Evolutionary conservation across 2,113 vertebrate genomes (phyloP), one percentile per base, ranked within the genome.

Genomic region (Salvator merianae): DNA sequence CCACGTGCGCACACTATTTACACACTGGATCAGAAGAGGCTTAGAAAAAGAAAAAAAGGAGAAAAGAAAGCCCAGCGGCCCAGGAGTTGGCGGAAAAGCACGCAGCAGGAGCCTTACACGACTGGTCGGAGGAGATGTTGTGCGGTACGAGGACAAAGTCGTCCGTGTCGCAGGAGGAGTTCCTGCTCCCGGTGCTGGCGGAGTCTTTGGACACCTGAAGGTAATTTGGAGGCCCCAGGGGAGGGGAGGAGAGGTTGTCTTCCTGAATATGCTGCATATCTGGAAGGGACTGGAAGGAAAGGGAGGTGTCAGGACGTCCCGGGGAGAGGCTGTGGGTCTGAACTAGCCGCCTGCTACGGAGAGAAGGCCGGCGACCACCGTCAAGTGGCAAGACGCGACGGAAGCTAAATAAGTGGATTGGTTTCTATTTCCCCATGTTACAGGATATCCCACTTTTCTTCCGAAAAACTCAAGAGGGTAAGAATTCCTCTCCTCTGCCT

Each of bases 131-230:
- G 40, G 98, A 97, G 89, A 99, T 96, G 91, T 94, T 97, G 95
- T 99, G 97, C 26, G 98, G 98, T 86, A 99, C 98, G 91, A 99
- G 96, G 86, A 99, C 98, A 91, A 99, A 99, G 94, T 99, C 98
- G 68, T 99, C 98, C 5, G 97, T 98, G 94, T 99, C 98, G 84
- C 97, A 97, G 74, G 98, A 99, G 7, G 98, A 99, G 95, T 98
- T 98, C 96, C 98, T 99, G 96, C 98, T 99, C 92, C 97, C 98
- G 91, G 97, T 98, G 92, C 98, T 98, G 78, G 96, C 97, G 53
- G 98, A 99, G 87, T 99, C 98, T 93, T 98, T 99, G 92, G 98
- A 99, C 85, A 99, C 96, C 92, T 99, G 98, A 84, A 99, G 97
- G 87, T 97, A 99, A 95, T 97, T 98, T 59, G 98, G 98, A 83